Evolutionary conservation across 2,113 vertebrate genomes (phyloP).

Genomic region (Leptosomus discolor): DNA sequence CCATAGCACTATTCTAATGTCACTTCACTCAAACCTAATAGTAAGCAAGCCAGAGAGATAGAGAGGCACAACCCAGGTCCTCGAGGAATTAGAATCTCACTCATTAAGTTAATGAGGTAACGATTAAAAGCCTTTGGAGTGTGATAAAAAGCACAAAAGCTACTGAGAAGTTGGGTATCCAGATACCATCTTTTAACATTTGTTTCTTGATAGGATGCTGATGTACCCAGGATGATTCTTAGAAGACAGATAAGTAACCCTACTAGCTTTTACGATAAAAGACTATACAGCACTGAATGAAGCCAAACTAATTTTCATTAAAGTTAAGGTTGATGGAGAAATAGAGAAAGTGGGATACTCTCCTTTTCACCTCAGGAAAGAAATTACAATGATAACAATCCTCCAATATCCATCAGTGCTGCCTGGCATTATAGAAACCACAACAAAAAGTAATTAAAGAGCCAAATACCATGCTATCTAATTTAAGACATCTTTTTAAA

Average conservation of each 20-base stretch:
- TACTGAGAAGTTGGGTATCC: background rate
- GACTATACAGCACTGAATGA: background rate
- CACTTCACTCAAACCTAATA: background rate
- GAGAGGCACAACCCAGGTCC: background rate
- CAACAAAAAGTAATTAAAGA: background rate
- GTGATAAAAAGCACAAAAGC: background rate
- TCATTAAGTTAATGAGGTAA: background rate
- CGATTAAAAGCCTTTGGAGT: background rate
- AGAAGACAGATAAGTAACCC: background rate
- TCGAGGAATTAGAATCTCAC: background rate
- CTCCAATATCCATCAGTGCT: background rate
- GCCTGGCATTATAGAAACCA: background rate
- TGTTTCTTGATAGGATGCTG: background rate
- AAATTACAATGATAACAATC: background rate
- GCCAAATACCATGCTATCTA: background rate
- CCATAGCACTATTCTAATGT: background rate
- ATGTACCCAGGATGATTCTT: background rate
- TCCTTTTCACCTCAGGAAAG: background rate
- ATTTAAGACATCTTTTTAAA: background rate
- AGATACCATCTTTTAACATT: background rate
- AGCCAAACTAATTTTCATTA: background rate
- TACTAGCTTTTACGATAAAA: background rate
- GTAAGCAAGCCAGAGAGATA: background rate
- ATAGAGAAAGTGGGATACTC: background rate
- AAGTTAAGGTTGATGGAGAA: background rate